phyloP scores from a whole-genome alignment of 2,797 vertebrate species.

The Arrhamphus sclerolepis region DNA sequence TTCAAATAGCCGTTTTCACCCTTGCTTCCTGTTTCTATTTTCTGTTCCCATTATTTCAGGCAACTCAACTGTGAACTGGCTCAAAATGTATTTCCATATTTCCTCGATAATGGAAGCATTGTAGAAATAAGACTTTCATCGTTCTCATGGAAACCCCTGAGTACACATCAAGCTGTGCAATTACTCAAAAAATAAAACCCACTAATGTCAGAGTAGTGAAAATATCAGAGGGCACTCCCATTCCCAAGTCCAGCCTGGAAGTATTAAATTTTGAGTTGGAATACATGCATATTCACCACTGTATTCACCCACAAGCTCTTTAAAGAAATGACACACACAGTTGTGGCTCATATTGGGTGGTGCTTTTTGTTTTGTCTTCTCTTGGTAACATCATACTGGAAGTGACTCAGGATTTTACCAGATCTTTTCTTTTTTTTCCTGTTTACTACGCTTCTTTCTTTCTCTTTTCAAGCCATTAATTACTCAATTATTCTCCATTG shows the following conservation, averaged over 20 bases:
- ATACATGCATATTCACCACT: slow-evolving; percentile 58
- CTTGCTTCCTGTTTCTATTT: slow-evolving; percentile 68
- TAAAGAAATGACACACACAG: slow-evolving; percentile 58
- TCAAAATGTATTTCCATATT: slow-evolving; percentile 79
- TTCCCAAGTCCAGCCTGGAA: slow-evolving; percentile 75
- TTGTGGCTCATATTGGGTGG: slow-evolving; percentile 52
- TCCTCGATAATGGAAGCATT: slow-evolving; percentile 77
- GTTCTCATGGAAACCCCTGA: slow-evolving; percentile 79
- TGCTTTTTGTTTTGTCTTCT: slow-evolving; percentile 64
- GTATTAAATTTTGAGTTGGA: slow-evolving; percentile 73
- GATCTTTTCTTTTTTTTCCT: slow-evolving; percentile 72
- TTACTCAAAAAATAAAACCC: slow-evolving; percentile 79
- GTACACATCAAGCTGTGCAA: slow-evolving; percentile 78
- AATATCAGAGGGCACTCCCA: slow-evolving; percentile 76
- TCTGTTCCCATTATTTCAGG: slow-evolving; percentile 75
- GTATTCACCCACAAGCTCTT: slow-evolving; percentile 58
- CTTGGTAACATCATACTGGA: slow-evolving; percentile 48
- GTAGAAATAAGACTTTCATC: slow-evolving; percentile 79
- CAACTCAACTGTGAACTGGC: slow-evolving; percentile 77
- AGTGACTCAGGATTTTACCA: slow-evolving; percentile 51
- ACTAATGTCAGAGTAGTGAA: slow-evolving; percentile 78
- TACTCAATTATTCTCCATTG: slow-evolving; percentile 87
- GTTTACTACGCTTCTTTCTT: slow-evolving; percentile 75
- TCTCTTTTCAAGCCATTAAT: slow-evolving; percentile 82
- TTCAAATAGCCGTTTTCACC: slow-evolving; percentile 69